phyloP scores from a whole-genome alignment of 2,797 vertebrate species.

The Bucorvus abyssinicus region DNA sequence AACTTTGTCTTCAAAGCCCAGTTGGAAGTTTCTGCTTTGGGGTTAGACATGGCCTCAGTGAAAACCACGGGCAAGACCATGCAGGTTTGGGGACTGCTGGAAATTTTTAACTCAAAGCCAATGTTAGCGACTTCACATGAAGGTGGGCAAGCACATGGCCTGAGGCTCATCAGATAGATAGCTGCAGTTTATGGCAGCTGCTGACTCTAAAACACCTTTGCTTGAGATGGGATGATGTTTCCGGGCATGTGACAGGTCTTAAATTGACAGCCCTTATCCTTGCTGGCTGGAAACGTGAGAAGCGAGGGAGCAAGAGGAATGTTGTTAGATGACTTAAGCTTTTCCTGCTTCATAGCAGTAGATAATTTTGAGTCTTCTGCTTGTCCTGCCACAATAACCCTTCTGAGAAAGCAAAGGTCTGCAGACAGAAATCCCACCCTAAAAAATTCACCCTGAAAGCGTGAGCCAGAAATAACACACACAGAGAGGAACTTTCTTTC shows the following conservation, averaged over 20 bases:
- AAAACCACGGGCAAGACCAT: not conserved
- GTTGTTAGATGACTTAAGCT: not conserved
- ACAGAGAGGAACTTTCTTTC: slow-evolving; percentile 62
- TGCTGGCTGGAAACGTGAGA: not conserved
- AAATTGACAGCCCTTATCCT: not conserved
- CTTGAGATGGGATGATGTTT: not conserved
- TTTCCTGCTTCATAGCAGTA: not conserved
- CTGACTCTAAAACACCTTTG: not conserved
- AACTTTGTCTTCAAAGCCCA: not conserved
- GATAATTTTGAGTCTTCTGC: not conserved
- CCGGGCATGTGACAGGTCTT: not conserved
- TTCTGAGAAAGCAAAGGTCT: not conserved
- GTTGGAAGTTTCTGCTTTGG: not conserved
- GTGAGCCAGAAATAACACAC: slow-evolving; percentile 62
- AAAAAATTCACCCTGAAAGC: not conserved
- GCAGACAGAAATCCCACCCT: not conserved
- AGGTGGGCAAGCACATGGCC: not conserved
- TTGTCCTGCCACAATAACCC: not conserved
- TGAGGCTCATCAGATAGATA: not conserved
- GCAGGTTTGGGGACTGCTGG: not conserved
- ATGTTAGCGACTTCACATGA: not conserved
- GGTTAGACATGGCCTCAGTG: not conserved
- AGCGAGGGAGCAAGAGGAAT: not conserved
- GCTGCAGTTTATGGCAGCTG: not conserved
- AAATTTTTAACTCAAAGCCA: not conserved